Conservation (phyloP, 1,140 invertebrate genomes). For the Neodiprion pinetum region DNA sequence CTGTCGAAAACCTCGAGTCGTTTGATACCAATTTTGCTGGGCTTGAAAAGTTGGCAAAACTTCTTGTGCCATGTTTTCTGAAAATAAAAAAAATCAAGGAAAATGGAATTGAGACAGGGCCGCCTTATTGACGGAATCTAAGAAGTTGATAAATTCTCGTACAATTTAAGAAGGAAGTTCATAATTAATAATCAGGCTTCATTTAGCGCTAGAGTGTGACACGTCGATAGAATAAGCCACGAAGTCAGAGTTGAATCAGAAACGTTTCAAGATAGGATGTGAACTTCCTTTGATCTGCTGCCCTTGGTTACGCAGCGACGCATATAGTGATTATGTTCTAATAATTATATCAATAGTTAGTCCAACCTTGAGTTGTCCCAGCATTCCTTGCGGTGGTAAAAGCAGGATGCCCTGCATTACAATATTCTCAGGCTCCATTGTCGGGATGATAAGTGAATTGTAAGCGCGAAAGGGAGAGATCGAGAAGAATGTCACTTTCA, state of each 20-base stretch:
- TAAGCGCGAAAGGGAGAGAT: too few relatives aligned
- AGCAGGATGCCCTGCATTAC: constrained; percentile 72
- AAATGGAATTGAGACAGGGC: constrained; percentile 18
- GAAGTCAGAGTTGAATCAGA: constrained; percentile 1
- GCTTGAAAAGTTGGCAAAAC: constrained; percentile 78
- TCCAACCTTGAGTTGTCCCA: constrained; percentile 63
- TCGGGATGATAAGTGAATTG: not conserved
- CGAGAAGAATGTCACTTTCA: too few relatives aligned
- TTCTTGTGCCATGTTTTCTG: constrained; percentile 82
- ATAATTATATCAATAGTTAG: not conserved
- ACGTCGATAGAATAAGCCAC: not conserved
- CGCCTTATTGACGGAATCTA: constrained; percentile 19
- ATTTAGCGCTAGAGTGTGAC: too few relatives aligned
- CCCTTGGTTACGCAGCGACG: constrained; percentile 56
- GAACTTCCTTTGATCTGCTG: constrained; percentile 64
- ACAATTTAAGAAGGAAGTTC: not conserved
- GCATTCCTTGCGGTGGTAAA: constrained; percentile 72
- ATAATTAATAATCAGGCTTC: constrained; percentile 8
- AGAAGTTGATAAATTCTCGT: constrained; percentile 11
- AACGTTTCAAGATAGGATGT: constrained; percentile 13
- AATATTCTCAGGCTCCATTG: constrained; percentile 72
- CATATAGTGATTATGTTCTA: not conserved
- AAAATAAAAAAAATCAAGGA: constrained; percentile 45
- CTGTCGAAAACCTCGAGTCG: constrained; percentile 84
- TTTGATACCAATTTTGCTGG: constrained; percentile 83